Conservation (phyloP, 2,797 vertebrate species). For the Tympanoctomys barrerae region DNA sequence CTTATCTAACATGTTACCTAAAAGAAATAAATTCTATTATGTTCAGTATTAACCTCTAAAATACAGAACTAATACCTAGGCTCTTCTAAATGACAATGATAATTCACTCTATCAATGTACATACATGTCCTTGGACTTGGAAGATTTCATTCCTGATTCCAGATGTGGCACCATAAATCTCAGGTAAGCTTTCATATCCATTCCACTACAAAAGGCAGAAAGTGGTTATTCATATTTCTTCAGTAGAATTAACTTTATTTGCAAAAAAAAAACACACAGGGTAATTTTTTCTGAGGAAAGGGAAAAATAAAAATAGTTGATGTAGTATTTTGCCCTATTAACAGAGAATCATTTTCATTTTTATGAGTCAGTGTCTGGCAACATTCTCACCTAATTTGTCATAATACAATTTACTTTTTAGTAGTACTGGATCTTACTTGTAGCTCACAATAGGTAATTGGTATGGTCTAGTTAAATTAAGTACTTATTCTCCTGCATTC, state of each 20-base stretch:
- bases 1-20: background rate
- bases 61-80: background rate
- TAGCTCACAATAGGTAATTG: background rate
- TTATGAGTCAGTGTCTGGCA: slow-evolving; percentile 17
- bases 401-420: background rate
- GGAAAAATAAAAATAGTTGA: background rate
- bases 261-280: background rate
- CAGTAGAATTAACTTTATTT: slow-evolving; percentile 35
- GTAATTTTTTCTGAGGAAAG: slow-evolving; percentile 5
- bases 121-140: slow-evolving; percentile 85
- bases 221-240: background rate
- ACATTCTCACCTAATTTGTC: background rate
- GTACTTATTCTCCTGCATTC: background rate
- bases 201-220: slow-evolving; percentile 84
- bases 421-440: background rate
- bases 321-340: background rate
- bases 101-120: slow-evolving; percentile 65
- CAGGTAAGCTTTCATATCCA: slow-evolving; percentile 88
- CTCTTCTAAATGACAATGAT: background rate
- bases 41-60: background rate
- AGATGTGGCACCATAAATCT: slow-evolving; percentile 87
- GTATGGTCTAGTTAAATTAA: background rate
- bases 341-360: slow-evolving; percentile 46
- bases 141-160: slow-evolving; percentile 86
- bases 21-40: background rate